Evolutionary conservation across 2,113 vertebrate species (phyloP).

Genomic region (Muscicapa adusta): DNA sequence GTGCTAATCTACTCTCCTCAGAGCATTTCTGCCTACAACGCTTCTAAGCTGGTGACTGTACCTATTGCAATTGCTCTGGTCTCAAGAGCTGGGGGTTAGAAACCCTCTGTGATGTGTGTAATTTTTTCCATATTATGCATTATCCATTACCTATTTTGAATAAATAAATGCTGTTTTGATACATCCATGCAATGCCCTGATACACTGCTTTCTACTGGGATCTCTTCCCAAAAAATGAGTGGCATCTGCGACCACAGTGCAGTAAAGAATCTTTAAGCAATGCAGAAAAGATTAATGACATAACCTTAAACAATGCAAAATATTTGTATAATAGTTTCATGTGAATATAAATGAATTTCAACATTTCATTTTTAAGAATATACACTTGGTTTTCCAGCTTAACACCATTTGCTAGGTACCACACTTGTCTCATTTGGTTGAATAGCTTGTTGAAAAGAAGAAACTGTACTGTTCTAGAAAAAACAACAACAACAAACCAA

Average conservation of each 20-base stretch:
- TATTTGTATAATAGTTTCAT: neutral
- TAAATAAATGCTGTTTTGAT: neutral
- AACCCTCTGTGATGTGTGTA: neutral
- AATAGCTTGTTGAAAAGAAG: neutral
- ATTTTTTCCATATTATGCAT: neutral
- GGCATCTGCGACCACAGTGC: fast-evolving
- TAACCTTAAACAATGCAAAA: neutral
- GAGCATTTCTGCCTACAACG: neutral
- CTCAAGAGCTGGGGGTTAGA: neutral
- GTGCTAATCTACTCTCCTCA: neutral
- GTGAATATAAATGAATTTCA: neutral
- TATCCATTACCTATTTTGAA: neutral
- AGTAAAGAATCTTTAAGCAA: neutral
- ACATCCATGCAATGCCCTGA: fast-evolving
- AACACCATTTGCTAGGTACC: neutral
- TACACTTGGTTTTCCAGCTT: neutral
- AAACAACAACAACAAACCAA: neutral
- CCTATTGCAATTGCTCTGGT: fast-evolving
- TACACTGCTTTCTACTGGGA: neutral
- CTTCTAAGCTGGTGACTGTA: fast-evolving
- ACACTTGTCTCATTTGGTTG: neutral
- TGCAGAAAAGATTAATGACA: neutral
- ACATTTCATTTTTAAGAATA: neutral
- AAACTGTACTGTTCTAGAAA: neutral
- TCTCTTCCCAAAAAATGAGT: neutral